Conservation (phyloP, 2,113 vertebrate genomes). For the Anolis carolinensis region DNA sequence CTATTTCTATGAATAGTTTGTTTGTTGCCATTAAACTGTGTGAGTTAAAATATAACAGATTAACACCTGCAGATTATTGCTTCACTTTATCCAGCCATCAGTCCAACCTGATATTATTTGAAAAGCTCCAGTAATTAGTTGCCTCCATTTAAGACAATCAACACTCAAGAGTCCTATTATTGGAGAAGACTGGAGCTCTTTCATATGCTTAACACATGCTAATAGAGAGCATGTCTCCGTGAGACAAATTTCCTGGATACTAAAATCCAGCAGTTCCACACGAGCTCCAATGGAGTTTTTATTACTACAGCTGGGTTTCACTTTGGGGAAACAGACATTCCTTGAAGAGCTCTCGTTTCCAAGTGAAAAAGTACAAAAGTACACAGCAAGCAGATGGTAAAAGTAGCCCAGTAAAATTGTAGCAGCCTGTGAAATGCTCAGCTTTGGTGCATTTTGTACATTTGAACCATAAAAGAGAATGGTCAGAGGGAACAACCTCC, state of each 20-base stretch:
- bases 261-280: not conserved
- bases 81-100: not conserved
- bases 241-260: not conserved
- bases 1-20: not conserved
- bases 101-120: not conserved
- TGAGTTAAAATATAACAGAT: not conserved
- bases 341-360: not conserved
- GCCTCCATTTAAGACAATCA: not conserved
- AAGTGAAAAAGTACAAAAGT: not conserved
- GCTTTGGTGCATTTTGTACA: conserved; percentile 14
- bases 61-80: not conserved
- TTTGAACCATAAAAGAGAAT: not conserved
- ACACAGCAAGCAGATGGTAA: not conserved
- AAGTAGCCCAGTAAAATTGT: conserved; percentile 4
- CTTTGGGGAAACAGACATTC: not conserved
- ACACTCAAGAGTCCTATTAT: not conserved
- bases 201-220: not conserved
- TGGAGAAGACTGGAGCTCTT: not conserved
- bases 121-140: not conserved
- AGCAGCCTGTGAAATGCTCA: conserved; percentile 1
- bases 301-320: not conserved
- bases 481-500: not conserved
- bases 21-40: not conserved
- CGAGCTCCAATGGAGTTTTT: not conserved
- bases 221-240: not conserved